Base-by-base conservation (phyloP, 2,888 invertebrate genomes). In the Dasysyrphus tricinctus region DNA sequence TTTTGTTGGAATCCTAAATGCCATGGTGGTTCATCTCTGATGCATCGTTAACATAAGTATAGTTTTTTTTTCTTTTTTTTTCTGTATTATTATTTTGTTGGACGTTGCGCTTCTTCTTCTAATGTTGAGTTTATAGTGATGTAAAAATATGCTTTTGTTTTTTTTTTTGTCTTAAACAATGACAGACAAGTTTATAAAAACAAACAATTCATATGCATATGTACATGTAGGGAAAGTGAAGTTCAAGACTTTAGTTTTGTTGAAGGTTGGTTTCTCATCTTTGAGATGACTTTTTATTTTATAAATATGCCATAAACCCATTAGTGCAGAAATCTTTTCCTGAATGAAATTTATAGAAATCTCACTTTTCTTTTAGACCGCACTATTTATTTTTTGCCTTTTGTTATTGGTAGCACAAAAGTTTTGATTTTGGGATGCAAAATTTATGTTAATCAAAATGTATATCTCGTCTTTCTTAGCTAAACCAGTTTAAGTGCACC, bases 1-100 rank as follows among this genome's bases (percentile, higher is more conserved):
- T 69, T 54, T 74, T 59, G 76, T 57, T 72, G 57, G 24, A 44
- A 75, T 65, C 69, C 69, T 82, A 86, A 86, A 86, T 86, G 86
- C 86, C 86, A 86, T 82, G 82, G 86, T 86, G 81, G 61, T 82
- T 86, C 78, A 78, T 86, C 73, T 74, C 39, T 24, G 16, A 24
- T 24, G 24, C 19, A 56, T 72, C 57, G 56, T 72, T 59, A 12
- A 59, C 42, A 57, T 72, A 72, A n/a, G 34, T 37, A 39, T 37
- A 24, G 57, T 34, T 65, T 37, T 59, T 5, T 37, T 1, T 49
- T 42, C 11, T 61, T 51, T 24, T 51, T 19, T 51, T 47, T 47
- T 24, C 3, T 16, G 16, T 54, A 3, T 6, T 51, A 24, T 51
- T 54, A 32, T 54, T 54, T 37, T 63, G 44, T 61, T n/a, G 12